Evolutionary conservation across 2,888 invertebrate species (phyloP).

Genomic region (Troides oblongomaculatus): DNA sequence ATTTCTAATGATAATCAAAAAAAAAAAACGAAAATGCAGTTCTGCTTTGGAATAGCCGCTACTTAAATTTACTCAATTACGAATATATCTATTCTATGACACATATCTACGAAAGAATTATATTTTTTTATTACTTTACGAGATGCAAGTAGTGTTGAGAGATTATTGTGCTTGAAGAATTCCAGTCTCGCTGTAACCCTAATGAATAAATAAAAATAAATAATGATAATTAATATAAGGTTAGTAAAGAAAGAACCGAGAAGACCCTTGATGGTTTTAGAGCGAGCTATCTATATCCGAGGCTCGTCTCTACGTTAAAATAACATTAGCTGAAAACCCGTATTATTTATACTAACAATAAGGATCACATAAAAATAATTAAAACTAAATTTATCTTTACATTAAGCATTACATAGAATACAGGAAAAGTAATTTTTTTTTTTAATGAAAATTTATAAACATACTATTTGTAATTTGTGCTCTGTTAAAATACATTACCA

Average conservation of each 20-base stretch:
- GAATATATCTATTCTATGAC: slow-evolving; percentile 53
- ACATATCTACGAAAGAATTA: slow-evolving; percentile 46
- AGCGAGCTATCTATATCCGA: not conserved
- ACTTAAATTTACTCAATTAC: slow-evolving; percentile 51
- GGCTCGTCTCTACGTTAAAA: not conserved
- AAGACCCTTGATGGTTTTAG: not conserved
- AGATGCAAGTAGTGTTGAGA: slow-evolving; percentile 38
- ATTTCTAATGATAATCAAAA: not conserved
- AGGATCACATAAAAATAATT: slow-evolving; percentile 1
- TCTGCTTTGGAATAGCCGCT: slow-evolving; percentile 48
- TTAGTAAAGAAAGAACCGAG: not conserved
- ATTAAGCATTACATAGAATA: not conserved
- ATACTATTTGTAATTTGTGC: not conserved
- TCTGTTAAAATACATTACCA: not conserved
- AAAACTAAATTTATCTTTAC: not conserved
- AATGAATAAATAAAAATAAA: not conserved
- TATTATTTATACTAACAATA: not conserved
- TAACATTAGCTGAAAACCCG: not conserved
- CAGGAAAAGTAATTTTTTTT: not conserved
- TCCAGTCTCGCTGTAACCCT: slow-evolving; percentile 22
- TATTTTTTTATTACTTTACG: slow-evolving; percentile 35
- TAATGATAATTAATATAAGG: not conserved
- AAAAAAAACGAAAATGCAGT: not conserved
- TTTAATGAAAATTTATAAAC: not conserved
- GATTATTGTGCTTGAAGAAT: slow-evolving; percentile 54